Evolutionary conservation across 2,888 invertebrate species (phyloP).

Genomic region (Augochlorella aurata): DNA sequence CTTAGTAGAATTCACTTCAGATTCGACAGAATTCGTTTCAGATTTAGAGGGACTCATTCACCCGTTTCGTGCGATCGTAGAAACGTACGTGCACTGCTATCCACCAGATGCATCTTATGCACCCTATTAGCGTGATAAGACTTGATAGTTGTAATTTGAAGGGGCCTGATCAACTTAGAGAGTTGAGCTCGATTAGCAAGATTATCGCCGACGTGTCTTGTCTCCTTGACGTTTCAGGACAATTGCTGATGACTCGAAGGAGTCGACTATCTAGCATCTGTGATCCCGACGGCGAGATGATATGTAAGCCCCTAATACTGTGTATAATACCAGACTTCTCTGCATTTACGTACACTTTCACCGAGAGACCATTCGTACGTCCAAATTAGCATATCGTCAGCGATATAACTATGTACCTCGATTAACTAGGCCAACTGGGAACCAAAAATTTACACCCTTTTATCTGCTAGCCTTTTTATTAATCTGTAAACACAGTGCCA

Average conservation of each 20-base stretch:
- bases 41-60: too few relatives aligned
- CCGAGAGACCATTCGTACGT: conserved; percentile 52
- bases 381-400: not conserved
- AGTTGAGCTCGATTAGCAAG: conserved; percentile 6
- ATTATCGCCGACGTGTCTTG: conserved; percentile 40
- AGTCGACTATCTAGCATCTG: conserved; percentile 85
- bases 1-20: too few relatives aligned
- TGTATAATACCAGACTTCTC: conserved; percentile 30
- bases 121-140: too few relatives aligned
- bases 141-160: not conserved
- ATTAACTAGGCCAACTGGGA: not conserved
- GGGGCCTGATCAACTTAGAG: not conserved
- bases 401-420: not conserved
- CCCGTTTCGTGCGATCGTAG: too few relatives aligned
- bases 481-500: not conserved
- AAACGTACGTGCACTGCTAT: too few relatives aligned
- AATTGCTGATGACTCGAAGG: conserved; percentile 80
- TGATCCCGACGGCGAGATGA: conserved; percentile 86
- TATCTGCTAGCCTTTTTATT: not conserved
- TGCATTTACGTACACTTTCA: conserved; percentile 43
- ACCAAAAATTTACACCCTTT: not conserved
- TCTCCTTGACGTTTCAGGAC: conserved; percentile 77
- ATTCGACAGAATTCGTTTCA: too few relatives aligned
- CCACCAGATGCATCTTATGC: too few relatives aligned
- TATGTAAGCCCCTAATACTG: conserved; percentile 85